Evolutionary conservation across 2,113 vertebrate species (phyloP).

Genomic region (Pteruthius melanotis): DNA sequence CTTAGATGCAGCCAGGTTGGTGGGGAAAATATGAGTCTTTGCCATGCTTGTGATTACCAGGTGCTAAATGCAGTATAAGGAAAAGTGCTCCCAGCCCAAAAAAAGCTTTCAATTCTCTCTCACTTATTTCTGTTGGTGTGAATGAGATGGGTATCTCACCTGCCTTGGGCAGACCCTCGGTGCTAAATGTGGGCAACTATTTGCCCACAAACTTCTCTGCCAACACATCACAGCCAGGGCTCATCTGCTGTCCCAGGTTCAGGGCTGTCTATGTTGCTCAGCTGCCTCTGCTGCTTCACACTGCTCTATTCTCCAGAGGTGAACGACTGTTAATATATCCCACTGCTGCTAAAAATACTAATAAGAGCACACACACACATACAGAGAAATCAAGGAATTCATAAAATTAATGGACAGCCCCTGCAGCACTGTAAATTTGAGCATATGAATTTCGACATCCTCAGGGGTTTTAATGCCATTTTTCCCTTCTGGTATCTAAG

Average conservation of each 20-base stretch:
- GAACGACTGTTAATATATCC: not conserved
- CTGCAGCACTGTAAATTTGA: slow-evolving; percentile 38
- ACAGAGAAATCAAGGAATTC: slow-evolving; percentile 16
- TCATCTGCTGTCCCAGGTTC: not conserved
- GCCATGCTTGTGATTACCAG: not conserved
- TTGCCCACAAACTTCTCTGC: not conserved
- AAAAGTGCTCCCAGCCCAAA: not conserved
- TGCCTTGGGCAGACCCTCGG: not conserved
- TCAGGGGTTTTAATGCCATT: slow-evolving; percentile 13
- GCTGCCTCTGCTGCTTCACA: not conserved
- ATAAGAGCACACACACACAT: not conserved
- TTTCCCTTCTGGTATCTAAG: slow-evolving; percentile 9
- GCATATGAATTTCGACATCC: slow-evolving; percentile 35
- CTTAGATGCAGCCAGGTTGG: not conserved
- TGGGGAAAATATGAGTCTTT: not conserved
- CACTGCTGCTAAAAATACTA: not conserved
- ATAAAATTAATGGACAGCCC: slow-evolving; percentile 29
- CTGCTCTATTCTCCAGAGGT: not conserved
- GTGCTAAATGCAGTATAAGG: not conserved
- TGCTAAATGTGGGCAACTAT: not conserved
- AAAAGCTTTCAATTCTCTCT: not conserved
- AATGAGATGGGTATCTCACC: not conserved
- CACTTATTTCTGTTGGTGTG: not conserved
- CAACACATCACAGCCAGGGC: not conserved
- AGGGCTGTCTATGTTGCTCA: not conserved